A percentile compares a stretch with the other conserved stretches of the same genome.
phyloP scores from a whole-genome alignment of 2,888 invertebrate species.

The Cheiracanthium punctorium region DNA sequence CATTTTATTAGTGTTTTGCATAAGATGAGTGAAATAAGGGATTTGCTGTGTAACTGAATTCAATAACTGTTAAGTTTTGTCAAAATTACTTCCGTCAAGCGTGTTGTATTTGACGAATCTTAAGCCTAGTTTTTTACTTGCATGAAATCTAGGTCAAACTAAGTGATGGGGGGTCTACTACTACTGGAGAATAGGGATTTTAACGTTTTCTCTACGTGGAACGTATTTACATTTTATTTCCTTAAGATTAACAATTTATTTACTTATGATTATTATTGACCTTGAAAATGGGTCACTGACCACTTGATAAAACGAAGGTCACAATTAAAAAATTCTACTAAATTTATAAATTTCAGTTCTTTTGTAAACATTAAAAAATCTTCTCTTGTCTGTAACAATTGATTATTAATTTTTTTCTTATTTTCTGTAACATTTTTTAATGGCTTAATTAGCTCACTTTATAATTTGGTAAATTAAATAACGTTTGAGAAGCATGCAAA shows the following conservation, averaged over 20 bases:
- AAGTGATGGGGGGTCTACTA: conserved; percentile 30
- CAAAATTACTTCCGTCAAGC: not conserved
- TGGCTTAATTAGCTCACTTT: too few relatives aligned
- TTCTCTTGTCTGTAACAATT: too few relatives aligned
- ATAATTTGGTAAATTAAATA: too few relatives aligned
- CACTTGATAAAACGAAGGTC: conserved; percentile 54
- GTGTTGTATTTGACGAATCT: not conserved
- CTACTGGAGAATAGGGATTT: not conserved
- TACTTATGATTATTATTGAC: conserved; percentile 37
- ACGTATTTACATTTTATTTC: not conserved
- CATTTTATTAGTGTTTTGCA: too few relatives aligned
- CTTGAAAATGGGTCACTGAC: conserved; percentile 68
- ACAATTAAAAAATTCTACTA: too few relatives aligned
- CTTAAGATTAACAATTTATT: not conserved
- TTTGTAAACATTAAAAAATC: too few relatives aligned
- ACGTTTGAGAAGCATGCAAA: too few relatives aligned
- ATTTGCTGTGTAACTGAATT: not conserved
- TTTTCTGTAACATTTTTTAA: too few relatives aligned
- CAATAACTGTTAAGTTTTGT: not conserved
- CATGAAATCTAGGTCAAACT: conserved; percentile 60
- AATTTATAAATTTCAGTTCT: too few relatives aligned
- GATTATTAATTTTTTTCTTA: too few relatives aligned
- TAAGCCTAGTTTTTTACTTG: conserved; percentile 53
- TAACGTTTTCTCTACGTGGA: not conserved
- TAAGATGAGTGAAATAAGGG: not conserved